These are phyloP conservation scores for Eumaeus atala DNA, from an alignment of 1,140 invertebrate genomes.

Conservation along the genomic window DNA sequence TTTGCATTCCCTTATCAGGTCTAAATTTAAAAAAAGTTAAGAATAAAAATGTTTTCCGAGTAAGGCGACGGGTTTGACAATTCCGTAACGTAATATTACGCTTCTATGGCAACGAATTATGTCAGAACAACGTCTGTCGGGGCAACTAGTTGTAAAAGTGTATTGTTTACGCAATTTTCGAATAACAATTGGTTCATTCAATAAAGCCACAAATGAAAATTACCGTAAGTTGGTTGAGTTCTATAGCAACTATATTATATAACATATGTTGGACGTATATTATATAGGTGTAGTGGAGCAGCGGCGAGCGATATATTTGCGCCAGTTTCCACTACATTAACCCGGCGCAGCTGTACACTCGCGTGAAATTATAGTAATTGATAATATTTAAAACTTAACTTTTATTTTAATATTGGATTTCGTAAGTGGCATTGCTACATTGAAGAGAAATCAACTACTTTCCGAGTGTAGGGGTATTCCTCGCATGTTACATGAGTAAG, in stretches of 20 bases:
- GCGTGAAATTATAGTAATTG: background rate
- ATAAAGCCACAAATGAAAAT: background rate
- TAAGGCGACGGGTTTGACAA: too few relatives aligned
- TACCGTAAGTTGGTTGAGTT: background rate
- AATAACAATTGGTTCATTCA: too few relatives aligned
- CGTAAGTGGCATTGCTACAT: background rate
- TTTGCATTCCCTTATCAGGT: too few relatives aligned
- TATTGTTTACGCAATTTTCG: too few relatives aligned
- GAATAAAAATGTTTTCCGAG: too few relatives aligned
- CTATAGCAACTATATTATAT: background rate
- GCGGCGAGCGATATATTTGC: slow-evolving; percentile 1
- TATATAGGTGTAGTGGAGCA: background rate
- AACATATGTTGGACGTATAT: background rate
- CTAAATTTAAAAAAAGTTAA: too few relatives aligned
- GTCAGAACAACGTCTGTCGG: too few relatives aligned
- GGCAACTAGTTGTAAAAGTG: too few relatives aligned
- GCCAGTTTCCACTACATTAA: slow-evolving; percentile 4
- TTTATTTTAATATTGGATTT: background rate
- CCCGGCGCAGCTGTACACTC: background rate
- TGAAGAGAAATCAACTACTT: background rate
- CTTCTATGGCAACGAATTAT: too few relatives aligned
- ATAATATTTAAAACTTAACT: background rate
- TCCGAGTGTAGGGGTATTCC: background rate
- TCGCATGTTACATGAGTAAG: too few relatives aligned
- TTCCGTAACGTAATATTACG: too few relatives aligned